Evolutionary conservation across 1,140 invertebrate genomes (phyloP), one percentile per base, ranked within the genome.

Genomic region (Brachionus sp.): DNA sequence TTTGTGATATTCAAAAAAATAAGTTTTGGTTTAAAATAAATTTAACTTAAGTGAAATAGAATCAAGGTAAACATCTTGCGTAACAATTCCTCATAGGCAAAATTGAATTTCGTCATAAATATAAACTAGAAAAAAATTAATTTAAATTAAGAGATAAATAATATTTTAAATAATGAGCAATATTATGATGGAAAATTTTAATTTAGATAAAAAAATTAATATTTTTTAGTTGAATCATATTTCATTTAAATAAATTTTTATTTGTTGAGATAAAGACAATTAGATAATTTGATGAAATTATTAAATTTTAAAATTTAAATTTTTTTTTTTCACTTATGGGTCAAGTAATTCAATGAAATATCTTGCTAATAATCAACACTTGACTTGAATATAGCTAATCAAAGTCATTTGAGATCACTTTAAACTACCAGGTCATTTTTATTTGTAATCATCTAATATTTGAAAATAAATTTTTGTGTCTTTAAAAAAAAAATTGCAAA

Each of bases 321-420:
- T 57, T 57, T 19, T 57, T 19, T 57, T 57, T 57, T 5, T 57
- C 7, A 57, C 9, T 7, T 7, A 23, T 57, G 19, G 9, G n/a
- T 9, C 3, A 57, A 23, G 50, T 57, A 23, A 57, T 57, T 57
- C 50, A 57, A 57, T 57, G 19, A 19, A 25, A 57, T 57, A 57
- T 57, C 50, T 57, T 57, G 50, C 50, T 19, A 57, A 57, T 19
- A 57, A 57, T 57, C 50, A 57, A 19, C 50, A 57, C 50, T 57
- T 57, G 50, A 57, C 50, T 57, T 19, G 19, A 57, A 57, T 7
- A 57, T 57, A 57, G 50, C 50, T 9, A 5, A 57, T n/a, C 50
- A 23, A 19, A 70, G 66, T 70, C 66, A 70, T 70, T 70, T 70
- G 66, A 70, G 66, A 70, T 33, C 66, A 70, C 16, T 70, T 39